Evolutionary conservation across 2,797 vertebrate genomes (phyloP), one percentile per base, ranked within the genome.

Genomic region (Dallia pectoralis): DNA sequence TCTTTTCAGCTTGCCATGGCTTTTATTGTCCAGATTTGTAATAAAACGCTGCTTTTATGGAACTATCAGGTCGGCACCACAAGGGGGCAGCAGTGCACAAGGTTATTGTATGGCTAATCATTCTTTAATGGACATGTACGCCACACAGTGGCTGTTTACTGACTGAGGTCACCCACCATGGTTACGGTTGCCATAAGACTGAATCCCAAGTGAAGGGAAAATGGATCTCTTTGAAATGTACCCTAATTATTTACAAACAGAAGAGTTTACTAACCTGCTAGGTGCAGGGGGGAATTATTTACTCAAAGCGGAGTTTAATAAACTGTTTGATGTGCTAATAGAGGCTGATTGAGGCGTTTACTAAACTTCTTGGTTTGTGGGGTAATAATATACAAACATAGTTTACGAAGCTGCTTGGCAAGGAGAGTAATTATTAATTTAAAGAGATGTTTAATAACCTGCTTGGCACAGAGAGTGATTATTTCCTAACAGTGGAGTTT

Each of bases 51-150:
- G n/a, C 7, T 9, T 25, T 6, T 40, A 1, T 40, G 36, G 15
- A 67, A 67, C 12, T 1, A 67, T 40, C n/a, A 22, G 2, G 16
- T 53, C n/a, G 2, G 51, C 51, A n/a, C 51, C 86, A 85, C 75
- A 79, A 71, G 86, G 84, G 74, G 85, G 81, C 81, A 68, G 44
- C 74, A 67, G 74, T 48, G 78, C n/a, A 2, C 80, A 67, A 3
- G 8, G 73, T 29, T 69, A 67, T 2, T 14, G 11, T 36, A 3
- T 18, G 22, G 25, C 29, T 25, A 6, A 12, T 29, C 53, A 18
- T 47, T 9, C 29, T n/a, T 36, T 29, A 16, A 68, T 15, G 6
- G 15, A 69, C 27, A 53, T 18, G 49, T n/a, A n/a, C n/a, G 49
- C 4, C 49, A 51, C 33, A n/a, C 51, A 53, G 8, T 53, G 22